Conservation (phyloP, 2,113 vertebrate species). For the Oreochromis tanganicae region DNA sequence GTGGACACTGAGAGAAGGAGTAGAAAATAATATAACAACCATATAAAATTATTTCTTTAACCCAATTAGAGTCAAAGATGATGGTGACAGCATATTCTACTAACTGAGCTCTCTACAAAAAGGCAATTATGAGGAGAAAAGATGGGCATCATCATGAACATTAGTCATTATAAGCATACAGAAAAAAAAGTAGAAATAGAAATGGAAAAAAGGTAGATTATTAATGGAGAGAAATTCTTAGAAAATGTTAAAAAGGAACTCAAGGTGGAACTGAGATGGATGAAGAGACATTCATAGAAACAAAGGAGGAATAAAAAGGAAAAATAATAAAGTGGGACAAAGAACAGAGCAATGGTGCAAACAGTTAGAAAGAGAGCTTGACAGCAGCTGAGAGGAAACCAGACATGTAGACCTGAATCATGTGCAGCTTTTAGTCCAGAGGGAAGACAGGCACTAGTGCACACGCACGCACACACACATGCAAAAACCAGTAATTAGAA, state of each 20-base stretch:
- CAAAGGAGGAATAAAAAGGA: not conserved
- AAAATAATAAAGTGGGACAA: not conserved
- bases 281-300: not conserved
- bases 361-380: not conserved
- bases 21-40: not conserved
- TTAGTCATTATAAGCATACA: not conserved
- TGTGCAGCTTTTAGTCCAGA: not conserved
- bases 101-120: not conserved
- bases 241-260: not conserved
- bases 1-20: not conserved
- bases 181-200: not conserved
- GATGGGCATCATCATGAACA: not conserved
- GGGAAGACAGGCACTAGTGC: not conserved
- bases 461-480: not conserved
- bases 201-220: not conserved
- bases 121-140: not conserved
- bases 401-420: constrained; percentile 32
- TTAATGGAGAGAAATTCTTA: not conserved
- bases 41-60: not conserved
- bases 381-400: not conserved
- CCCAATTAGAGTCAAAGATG: not conserved
- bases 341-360: not conserved
- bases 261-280: not conserved
- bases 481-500: not conserved
- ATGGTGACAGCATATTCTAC: not conserved